Evolutionary conservation across 2,888 invertebrate species (phyloP).

Genomic region (Pseudococcus longispinus): DNA sequence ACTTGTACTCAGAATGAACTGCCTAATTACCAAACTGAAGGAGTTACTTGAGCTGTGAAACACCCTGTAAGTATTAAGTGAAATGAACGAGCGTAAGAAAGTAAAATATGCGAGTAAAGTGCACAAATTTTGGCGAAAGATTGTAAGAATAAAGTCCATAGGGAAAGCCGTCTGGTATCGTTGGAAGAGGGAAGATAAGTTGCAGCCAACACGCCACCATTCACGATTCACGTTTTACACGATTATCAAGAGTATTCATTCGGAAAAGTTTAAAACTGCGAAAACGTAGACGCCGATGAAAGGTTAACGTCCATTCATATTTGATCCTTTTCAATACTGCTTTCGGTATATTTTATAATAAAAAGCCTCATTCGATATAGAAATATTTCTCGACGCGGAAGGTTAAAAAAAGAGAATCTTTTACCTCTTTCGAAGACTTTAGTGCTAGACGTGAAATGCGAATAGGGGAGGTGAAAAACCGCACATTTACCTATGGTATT

Average conservation of each 20-base stretch:
- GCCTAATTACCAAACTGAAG: too few relatives aligned
- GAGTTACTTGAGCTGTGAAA: too few relatives aligned
- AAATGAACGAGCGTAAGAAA: neutral
- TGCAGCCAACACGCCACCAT: slow-evolving; percentile 16
- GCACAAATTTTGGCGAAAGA: neutral
- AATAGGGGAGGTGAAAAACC: neutral
- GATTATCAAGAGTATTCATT: slow-evolving; percentile 39
- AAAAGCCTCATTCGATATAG: neutral
- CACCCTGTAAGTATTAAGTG: too few relatives aligned
- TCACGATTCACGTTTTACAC: slow-evolving; percentile 10
- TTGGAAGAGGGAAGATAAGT: neutral
- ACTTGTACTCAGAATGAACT: too few relatives aligned
- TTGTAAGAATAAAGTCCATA: neutral
- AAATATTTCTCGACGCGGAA: neutral
- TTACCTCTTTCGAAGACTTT: neutral
- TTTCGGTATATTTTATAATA: neutral
- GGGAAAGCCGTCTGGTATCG: neutral
- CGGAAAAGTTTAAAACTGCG: slow-evolving; percentile 38
- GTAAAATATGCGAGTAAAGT: neutral
- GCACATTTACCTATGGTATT: neutral
- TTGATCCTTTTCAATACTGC: neutral
- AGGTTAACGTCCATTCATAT: slow-evolving; percentile 43
- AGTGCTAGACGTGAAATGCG: too few relatives aligned
- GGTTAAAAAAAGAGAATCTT: neutral
- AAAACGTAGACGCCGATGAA: slow-evolving; percentile 21